Conservation (phyloP, 2,888 invertebrate genomes). For the Yponomeuta evonymella region DNA sequence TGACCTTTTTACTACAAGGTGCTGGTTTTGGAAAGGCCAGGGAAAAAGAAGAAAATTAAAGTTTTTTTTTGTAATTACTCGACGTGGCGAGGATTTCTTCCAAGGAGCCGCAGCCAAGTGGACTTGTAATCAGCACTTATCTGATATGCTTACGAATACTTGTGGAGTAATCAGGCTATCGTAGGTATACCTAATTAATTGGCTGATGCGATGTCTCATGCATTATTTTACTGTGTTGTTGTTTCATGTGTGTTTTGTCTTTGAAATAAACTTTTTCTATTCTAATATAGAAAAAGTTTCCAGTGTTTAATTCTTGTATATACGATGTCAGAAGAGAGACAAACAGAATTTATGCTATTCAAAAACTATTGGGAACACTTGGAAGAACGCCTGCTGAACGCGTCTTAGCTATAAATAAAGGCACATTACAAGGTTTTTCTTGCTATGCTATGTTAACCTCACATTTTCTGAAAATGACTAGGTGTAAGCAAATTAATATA, state of each 20-base stretch:
- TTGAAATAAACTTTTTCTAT: too few species aligned
- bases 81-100: slow-evolving; percentile 29
- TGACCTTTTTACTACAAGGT: background rate
- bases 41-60: slow-evolving; percentile 22
- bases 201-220: slow-evolving; percentile 33
- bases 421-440: background rate
- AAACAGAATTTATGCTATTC: too few species aligned
- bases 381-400: background rate
- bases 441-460: background rate
- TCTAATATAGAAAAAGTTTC: too few species aligned
- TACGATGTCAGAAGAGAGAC: too few species aligned
- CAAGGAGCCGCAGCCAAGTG: slow-evolving; percentile 52
- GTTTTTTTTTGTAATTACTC: background rate
- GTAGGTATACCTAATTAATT: slow-evolving; percentile 38
- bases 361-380: too few species aligned
- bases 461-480: background rate
- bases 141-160: slow-evolving; percentile 43
- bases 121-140: slow-evolving; percentile 44
- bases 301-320: too few species aligned
- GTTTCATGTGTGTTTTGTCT: too few species aligned
- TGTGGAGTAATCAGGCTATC: slow-evolving; percentile 43
- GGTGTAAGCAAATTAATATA: too few species aligned
- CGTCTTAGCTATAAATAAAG: background rate
- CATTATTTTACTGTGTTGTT: slow-evolving; percentile 21
- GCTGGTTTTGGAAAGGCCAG: slow-evolving; percentile 1